Conservation (phyloP, 2,113 vertebrate species). For the Chauna torquata region DNA sequence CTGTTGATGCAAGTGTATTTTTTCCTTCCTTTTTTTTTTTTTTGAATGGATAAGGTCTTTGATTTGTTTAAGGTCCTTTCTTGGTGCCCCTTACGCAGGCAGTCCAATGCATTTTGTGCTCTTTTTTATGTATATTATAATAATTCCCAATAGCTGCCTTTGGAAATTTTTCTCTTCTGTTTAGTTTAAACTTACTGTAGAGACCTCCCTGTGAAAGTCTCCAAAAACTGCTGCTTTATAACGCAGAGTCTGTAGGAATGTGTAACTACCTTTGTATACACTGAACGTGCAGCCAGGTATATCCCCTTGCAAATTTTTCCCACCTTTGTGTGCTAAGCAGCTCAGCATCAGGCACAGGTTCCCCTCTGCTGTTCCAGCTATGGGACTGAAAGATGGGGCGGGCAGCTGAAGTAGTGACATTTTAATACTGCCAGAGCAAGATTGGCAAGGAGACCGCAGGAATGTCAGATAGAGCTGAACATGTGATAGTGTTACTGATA, state of each 20-base stretch:
- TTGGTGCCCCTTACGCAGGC: not conserved
- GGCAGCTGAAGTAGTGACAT: not conserved
- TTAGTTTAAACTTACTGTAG: not conserved
- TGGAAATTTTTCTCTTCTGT: not conserved
- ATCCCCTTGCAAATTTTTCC: accelerated
- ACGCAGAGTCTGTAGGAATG: no score
- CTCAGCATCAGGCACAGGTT: not conserved
- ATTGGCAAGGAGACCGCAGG: not conserved
- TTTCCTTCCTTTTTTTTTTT: not conserved
- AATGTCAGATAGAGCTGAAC: not conserved
- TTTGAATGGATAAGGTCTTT: not conserved
- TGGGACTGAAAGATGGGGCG: not conserved
- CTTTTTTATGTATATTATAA: not conserved
- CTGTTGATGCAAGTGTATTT: not conserved
- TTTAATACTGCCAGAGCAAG: not conserved
- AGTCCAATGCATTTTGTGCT: accelerated
- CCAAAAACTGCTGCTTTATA: not conserved
- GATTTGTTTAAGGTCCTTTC: not conserved
- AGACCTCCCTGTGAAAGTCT: not conserved
- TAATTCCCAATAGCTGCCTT: not conserved
- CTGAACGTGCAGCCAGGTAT: accelerated
- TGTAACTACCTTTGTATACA: accelerated
- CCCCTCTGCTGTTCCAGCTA: not conserved
- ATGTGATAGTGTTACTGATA: not conserved
- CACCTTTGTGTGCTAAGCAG: accelerated